A percentile compares a stretch with the other conserved stretches of the same genome.
Evolutionary conservation across 2,113 vertebrate species (phyloP).

Genomic region (Haplotaxodon microlepis): DNA sequence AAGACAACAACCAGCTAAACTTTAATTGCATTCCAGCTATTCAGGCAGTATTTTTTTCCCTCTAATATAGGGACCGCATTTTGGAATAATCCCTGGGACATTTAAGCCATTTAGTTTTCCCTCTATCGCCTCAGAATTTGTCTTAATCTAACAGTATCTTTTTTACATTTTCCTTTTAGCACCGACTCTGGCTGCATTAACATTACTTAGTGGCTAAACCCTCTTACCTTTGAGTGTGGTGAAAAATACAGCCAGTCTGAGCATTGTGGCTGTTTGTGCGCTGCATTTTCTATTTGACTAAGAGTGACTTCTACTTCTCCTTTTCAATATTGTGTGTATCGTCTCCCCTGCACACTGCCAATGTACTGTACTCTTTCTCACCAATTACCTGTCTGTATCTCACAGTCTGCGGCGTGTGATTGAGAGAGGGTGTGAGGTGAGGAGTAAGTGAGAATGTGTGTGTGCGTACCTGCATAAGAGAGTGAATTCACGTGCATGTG

Average conservation of each 20-base stretch:
- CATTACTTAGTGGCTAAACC: slow-evolving; percentile 1
- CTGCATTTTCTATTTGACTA: slow-evolving; percentile 32
- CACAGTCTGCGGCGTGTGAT: slow-evolving; percentile 53
- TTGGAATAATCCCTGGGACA: neutral
- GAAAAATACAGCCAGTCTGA: slow-evolving; percentile 5
- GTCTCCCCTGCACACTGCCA: slow-evolving; percentile 29
- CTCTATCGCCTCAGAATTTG: neutral
- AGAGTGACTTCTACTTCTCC: slow-evolving; percentile 46
- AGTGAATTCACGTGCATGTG: neutral
- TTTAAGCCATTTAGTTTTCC: neutral
- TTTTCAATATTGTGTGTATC: slow-evolving; percentile 36
- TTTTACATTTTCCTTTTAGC: neutral
- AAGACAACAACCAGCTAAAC: neutral
- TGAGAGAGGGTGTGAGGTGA: slow-evolving; percentile 42
- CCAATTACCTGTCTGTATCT: slow-evolving; percentile 65
- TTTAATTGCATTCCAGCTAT: neutral
- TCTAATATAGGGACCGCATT: neutral
- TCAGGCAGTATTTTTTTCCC: neutral
- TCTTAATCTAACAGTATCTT: neutral
- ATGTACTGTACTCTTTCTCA: slow-evolving; percentile 55
- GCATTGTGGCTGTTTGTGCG: slow-evolving; percentile 23
- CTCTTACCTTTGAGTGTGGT: neutral
- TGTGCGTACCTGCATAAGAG: neutral
- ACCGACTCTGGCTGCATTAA: slow-evolving; percentile 14
- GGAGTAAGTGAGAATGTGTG: slow-evolving; percentile 24